These are phyloP conservation scores for Lota lota DNA, from an alignment of 2,113 vertebrate genomes.

Conservation along the genomic window DNA sequence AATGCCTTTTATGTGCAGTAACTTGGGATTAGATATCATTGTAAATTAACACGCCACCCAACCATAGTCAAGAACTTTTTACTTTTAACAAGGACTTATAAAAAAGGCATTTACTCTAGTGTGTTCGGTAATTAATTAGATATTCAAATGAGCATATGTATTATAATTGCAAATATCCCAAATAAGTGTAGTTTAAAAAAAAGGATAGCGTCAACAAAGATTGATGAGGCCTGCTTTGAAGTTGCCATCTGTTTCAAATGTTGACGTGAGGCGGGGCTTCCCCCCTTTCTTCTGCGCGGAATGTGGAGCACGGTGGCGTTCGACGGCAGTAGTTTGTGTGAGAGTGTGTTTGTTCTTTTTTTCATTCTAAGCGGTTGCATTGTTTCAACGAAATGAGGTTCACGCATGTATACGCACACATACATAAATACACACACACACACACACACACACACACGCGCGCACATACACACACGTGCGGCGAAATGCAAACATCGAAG, in stretches of 20 bases:
- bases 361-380: not conserved
- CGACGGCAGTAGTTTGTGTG: constrained; percentile 22
- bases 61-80: constrained; percentile 81
- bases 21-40: constrained; percentile 83
- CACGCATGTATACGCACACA: constrained; percentile 21
- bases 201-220: constrained; percentile 78
- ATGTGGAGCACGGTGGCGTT: not conserved
- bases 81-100: constrained; percentile 89
- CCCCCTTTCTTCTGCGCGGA: constrained; percentile 1
- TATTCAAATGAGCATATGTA: constrained; percentile 84
- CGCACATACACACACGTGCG: constrained; percentile 9
- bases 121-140: constrained; percentile 87
- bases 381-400: not conserved
- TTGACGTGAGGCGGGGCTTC: constrained; percentile 49
- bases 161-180: constrained; percentile 78
- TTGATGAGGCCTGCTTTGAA: constrained; percentile 73
- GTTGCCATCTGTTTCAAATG: constrained; percentile 69
- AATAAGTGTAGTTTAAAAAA: constrained; percentile 77
- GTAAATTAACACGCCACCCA: constrained; percentile 86
- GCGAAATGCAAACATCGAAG: constrained; percentile 48
- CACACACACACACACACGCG: constrained; percentile 38
- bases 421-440: constrained; percentile 19
- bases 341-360: not conserved
- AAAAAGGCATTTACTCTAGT: constrained; percentile 82
- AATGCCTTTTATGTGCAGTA: constrained; percentile 77